Percentiles rank a stretch among this genome's conserved stretches.
These are phyloP conservation scores for Rhabditoides inermis DNA, from an alignment of 2,888 invertebrate species.

Conservation along the genomic window DNA sequence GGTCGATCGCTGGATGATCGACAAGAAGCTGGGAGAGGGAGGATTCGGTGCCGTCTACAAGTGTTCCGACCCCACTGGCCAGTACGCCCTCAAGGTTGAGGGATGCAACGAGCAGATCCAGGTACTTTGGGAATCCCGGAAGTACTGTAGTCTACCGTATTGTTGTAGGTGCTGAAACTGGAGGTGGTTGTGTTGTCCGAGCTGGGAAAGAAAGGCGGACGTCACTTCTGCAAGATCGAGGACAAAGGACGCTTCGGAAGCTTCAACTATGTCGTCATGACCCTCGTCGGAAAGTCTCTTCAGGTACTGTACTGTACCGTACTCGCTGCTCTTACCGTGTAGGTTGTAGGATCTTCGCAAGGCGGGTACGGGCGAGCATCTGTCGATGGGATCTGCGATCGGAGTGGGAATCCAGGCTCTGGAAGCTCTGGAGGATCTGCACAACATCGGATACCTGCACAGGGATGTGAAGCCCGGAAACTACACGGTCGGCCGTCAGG, in stretches of 20 bases:
- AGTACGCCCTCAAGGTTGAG: slow-evolving; percentile 40
- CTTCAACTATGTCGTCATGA: slow-evolving; percentile 47
- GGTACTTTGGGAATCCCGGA: slow-evolving; percentile 5
- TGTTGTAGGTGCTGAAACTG: slow-evolving; percentile 32
- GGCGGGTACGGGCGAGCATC: slow-evolving; percentile 2
- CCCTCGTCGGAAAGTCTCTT: slow-evolving; percentile 45
- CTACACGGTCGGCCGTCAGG: slow-evolving; percentile 7
- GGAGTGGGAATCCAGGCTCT: slow-evolving; percentile 4
- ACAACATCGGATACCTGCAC: neutral
- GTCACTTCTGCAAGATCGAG: slow-evolving; percentile 45
- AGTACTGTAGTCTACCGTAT: too few relatives aligned
- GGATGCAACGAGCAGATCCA: slow-evolving; percentile 34
- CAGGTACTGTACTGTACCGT: too few relatives aligned
- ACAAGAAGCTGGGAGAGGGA: slow-evolving; percentile 46
- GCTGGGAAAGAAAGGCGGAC: slow-evolving; percentile 31
- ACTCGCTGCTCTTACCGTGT: too few relatives aligned
- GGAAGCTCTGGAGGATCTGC: slow-evolving; percentile 6
- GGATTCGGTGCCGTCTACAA: slow-evolving; percentile 44
- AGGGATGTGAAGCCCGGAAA: too few relatives aligned
- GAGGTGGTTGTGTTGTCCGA: slow-evolving; percentile 42
- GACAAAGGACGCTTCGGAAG: slow-evolving; percentile 41
- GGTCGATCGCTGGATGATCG: slow-evolving; percentile 42
- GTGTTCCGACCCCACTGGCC: slow-evolving; percentile 30
- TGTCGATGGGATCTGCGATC: slow-evolving; percentile 5
- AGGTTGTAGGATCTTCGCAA: slow-evolving; percentile 6